Conservation (phyloP, 2,797 vertebrate genomes). For the Pseudomugil gertrudae region DNA sequence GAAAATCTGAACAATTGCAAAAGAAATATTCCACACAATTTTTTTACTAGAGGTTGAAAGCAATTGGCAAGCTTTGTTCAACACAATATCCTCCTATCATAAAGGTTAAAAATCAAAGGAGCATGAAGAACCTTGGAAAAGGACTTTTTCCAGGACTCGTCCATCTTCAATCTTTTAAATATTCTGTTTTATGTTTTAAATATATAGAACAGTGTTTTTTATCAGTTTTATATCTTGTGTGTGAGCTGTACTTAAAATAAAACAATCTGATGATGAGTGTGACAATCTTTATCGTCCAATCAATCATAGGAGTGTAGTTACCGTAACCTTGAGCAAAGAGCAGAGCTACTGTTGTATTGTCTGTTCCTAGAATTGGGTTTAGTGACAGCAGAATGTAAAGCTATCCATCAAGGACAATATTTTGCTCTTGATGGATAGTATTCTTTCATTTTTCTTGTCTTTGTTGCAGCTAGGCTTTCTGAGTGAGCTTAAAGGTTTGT, state of each 20-base stretch:
- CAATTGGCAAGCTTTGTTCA: slow-evolving; percentile 16
- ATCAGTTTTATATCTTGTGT: background rate
- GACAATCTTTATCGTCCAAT: slow-evolving; percentile 6
- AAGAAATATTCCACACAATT: slow-evolving; percentile 15
- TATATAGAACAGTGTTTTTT: slow-evolving; percentile 14
- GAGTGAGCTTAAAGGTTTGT: slow-evolving; percentile 41
- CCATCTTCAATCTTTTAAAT: slow-evolving; percentile 8
- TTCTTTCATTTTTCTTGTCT: background rate
- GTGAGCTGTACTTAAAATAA: slow-evolving; percentile 7
- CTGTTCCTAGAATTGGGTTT: slow-evolving; percentile 23
- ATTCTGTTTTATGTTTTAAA: slow-evolving; percentile 15
- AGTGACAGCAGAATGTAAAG: slow-evolving; percentile 29
- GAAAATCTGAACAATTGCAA: slow-evolving; percentile 31
- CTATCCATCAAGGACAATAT: slow-evolving; percentile 17
- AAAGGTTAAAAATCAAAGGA: slow-evolving; percentile 22
- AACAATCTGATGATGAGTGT: background rate
- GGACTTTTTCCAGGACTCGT: background rate
- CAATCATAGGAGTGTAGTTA: slow-evolving; percentile 5
- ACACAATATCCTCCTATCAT: slow-evolving; percentile 2
- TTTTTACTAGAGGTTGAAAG: slow-evolving; percentile 30
- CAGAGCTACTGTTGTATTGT: slow-evolving; percentile 20
- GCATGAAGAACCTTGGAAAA: slow-evolving; percentile 2
- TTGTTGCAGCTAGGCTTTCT: slow-evolving; percentile 26
- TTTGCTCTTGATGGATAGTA: background rate
- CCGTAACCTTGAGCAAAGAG: slow-evolving; percentile 32